phyloP scores from a whole-genome alignment of 2,113 vertebrate genomes.

The Dicaeum eximium region DNA sequence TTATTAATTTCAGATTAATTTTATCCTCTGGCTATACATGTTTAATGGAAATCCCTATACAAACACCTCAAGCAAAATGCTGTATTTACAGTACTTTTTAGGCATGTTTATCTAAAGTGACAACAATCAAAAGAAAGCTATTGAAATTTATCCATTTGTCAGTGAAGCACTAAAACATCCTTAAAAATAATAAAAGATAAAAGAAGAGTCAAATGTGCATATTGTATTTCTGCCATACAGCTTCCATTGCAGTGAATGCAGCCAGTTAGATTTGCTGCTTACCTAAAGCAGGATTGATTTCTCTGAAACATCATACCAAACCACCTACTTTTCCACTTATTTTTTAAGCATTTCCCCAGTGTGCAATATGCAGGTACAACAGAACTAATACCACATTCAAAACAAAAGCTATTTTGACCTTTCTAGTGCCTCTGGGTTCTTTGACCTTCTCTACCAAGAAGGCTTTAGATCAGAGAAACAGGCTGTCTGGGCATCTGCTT shows the following conservation, averaged over 20 bases:
- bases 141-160: neutral
- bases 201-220: neutral
- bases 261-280: conserved; percentile 19
- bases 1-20: conserved; percentile 60
- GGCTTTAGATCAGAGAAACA: neutral
- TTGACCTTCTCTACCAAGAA: neutral
- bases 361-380: neutral
- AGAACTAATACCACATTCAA: neutral
- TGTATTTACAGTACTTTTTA: neutral
- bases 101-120: neutral
- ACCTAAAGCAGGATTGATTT: neutral
- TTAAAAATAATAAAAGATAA: neutral
- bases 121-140: neutral
- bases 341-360: neutral
- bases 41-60: conserved; percentile 7
- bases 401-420: neutral
- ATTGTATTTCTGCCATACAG: neutral
- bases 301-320: neutral
- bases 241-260: neutral
- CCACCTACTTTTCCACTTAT: neutral
- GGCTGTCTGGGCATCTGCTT: neutral
- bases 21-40: neutral
- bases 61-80: neutral
- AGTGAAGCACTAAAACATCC: neutral
- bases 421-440: neutral